Evolutionary conservation across 1,140 invertebrate species (phyloP).

Genomic region (Pachyrhynchus sulphureomaculatus): DNA sequence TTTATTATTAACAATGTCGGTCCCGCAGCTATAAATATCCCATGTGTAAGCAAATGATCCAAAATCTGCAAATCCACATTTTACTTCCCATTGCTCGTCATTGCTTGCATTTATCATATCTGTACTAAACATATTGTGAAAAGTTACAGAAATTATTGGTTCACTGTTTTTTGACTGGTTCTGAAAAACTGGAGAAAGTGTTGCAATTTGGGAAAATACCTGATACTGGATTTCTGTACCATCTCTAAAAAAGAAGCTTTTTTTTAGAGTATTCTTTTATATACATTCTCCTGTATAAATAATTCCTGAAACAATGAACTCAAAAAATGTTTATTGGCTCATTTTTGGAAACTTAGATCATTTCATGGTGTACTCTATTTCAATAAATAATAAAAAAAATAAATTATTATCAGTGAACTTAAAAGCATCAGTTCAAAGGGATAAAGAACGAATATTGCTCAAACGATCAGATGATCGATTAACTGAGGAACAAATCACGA

Average conservation of each 20-base stretch:
- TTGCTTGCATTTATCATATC: slow-evolving; percentile 15
- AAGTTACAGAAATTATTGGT: slow-evolving; percentile 47
- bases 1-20: slow-evolving; percentile 53
- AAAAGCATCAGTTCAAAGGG: no score
- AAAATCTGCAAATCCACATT: slow-evolving; percentile 54
- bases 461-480: no score
- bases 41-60: slow-evolving; percentile 49
- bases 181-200: slow-evolving; percentile 6
- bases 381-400: no score
- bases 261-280: background rate
- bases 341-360: no score
- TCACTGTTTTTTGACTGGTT: slow-evolving; percentile 7
- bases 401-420: no score
- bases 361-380: no score
- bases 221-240: slow-evolving; percentile 66
- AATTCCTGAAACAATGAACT: no score
- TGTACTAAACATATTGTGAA: slow-evolving; percentile 34
- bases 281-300: no score
- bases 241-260: slow-evolving; percentile 54
- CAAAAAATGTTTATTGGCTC: no score
- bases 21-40: slow-evolving; percentile 58
- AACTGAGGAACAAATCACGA: no score
- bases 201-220: slow-evolving; percentile 62
- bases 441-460: no score
- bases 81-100: slow-evolving; percentile 53